Conservation (phyloP, 2,797 vertebrate species). For the Myripristis murdjan region DNA sequence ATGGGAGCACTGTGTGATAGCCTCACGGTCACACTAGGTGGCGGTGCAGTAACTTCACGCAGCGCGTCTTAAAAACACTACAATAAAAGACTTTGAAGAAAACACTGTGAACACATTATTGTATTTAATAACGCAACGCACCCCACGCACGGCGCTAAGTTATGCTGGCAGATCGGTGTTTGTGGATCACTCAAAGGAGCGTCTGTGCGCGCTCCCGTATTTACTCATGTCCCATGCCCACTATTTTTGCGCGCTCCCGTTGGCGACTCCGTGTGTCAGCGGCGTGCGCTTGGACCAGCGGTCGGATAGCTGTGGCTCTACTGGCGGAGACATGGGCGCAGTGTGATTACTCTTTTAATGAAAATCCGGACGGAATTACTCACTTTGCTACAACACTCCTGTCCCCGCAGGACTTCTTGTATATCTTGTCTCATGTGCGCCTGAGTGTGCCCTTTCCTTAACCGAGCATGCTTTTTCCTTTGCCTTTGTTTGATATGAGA, state of each 20-base stretch:
- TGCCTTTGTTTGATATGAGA: slow-evolving; percentile 81
- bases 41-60: background rate
- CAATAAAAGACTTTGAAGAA: background rate
- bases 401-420: slow-evolving; percentile 21
- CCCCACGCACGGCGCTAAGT: too few relatives aligned
- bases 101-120: too few relatives aligned
- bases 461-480: slow-evolving; percentile 46
- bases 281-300: slow-evolving; percentile 52
- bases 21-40: slow-evolving; percentile 37
- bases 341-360: slow-evolving; percentile 19
- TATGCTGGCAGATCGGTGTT: too few relatives aligned
- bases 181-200: background rate
- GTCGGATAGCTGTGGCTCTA: slow-evolving; percentile 50
- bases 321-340: slow-evolving; percentile 46
- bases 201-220: slow-evolving; percentile 59
- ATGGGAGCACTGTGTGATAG: slow-evolving; percentile 16
- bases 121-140: too few relatives aligned
- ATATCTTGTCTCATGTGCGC: slow-evolving; percentile 17
- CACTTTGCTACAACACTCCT: background rate
- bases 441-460: slow-evolving; percentile 9
- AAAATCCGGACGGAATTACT: background rate
- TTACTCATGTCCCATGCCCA: slow-evolving; percentile 15
- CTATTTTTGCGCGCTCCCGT: slow-evolving; percentile 65
- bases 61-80: background rate
- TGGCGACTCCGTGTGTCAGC: background rate